Percentiles rank a stretch among this genome's conserved stretches.
phyloP scores from a whole-genome alignment of 2,113 vertebrate genomes.

The Varanus komodoensis region DNA sequence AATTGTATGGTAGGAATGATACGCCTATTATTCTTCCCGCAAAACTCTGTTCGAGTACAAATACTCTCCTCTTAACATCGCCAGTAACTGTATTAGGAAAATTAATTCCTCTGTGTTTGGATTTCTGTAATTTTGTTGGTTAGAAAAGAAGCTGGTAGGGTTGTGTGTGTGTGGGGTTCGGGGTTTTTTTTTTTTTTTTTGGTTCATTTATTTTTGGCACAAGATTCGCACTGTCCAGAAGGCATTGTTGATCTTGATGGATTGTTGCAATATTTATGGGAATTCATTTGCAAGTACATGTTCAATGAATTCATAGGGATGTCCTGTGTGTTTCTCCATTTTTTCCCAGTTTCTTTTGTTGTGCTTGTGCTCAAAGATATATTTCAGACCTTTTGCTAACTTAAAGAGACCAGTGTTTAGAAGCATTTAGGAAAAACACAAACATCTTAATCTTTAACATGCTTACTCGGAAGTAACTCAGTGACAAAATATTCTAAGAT shows the following conservation, averaged over 20 bases:
- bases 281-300: constrained; percentile 67
- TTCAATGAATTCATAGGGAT: constrained; percentile 66
- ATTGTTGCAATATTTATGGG: constrained; percentile 67
- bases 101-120: constrained; percentile 25
- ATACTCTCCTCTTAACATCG: constrained; percentile 35
- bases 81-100: constrained; percentile 53
- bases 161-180: constrained; percentile 17
- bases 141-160: constrained; percentile 53
- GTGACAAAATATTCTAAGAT: neutral
- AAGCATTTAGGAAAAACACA: neutral
- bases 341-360: constrained; percentile 64
- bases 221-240: constrained; percentile 57
- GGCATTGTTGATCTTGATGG: constrained; percentile 59
- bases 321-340: constrained; percentile 56
- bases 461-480: neutral
- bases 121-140: constrained; percentile 28
- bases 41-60: neutral
- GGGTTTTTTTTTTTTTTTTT: neutral
- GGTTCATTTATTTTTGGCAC: constrained; percentile 61
- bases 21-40: constrained; percentile 8
- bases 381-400: constrained; percentile 66
- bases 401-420: constrained; percentile 58
- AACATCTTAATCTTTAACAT: neutral
- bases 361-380: constrained; percentile 48
- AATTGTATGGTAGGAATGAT: neutral